Percentiles rank a stretch among this genome's conserved stretches.
These are phyloP conservation scores for Drosophila miranda DNA, from an alignment of 1,140 invertebrate species.

Conservation along the genomic window DNA sequence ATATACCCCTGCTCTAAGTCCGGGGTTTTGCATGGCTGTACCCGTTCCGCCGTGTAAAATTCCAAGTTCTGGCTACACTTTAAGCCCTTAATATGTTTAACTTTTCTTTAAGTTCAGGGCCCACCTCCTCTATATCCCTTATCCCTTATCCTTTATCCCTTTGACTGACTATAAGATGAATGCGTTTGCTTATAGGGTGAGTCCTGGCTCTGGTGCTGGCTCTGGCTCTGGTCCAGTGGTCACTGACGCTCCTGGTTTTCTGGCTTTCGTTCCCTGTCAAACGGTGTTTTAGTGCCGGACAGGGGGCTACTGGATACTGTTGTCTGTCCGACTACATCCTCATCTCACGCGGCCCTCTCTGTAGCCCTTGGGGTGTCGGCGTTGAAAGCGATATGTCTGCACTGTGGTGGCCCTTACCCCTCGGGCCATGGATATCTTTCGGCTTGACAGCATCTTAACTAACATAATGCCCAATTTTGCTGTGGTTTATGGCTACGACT, in stretches of 20 bases:
- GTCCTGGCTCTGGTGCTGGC: neutral
- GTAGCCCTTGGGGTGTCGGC: neutral
- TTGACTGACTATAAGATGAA: conserved; percentile 62
- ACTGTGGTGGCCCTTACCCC: conserved; percentile 14
- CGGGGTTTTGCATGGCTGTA: conserved; percentile 8
- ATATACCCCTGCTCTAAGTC: conserved; percentile 33
- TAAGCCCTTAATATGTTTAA: conserved; percentile 53
- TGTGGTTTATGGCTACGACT: conserved; percentile 82
- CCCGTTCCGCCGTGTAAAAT: neutral
- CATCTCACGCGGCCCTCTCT: neutral
- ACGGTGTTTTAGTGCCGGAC: conserved; percentile 61
- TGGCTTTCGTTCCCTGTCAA: conserved; percentile 65
- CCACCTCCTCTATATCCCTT: conserved; percentile 8
- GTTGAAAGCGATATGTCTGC: conserved; percentile 61
- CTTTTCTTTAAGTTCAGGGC: conserved; percentile 54
- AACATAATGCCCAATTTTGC: conserved; percentile 81
- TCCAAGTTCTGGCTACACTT: conserved; percentile 42
- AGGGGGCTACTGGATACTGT: conserved; percentile 2
- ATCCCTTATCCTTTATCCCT: conserved; percentile 14
- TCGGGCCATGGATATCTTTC: conserved; percentile 58
- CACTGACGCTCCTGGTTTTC: conserved; percentile 10
- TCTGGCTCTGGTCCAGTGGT: conserved; percentile 35
- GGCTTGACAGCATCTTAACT: conserved; percentile 81
- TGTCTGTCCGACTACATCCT: neutral
- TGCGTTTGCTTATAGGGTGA: conserved; percentile 74